phyloP scores from a whole-genome alignment of 2,888 invertebrate species.

The Ennomos quercinarius region DNA sequence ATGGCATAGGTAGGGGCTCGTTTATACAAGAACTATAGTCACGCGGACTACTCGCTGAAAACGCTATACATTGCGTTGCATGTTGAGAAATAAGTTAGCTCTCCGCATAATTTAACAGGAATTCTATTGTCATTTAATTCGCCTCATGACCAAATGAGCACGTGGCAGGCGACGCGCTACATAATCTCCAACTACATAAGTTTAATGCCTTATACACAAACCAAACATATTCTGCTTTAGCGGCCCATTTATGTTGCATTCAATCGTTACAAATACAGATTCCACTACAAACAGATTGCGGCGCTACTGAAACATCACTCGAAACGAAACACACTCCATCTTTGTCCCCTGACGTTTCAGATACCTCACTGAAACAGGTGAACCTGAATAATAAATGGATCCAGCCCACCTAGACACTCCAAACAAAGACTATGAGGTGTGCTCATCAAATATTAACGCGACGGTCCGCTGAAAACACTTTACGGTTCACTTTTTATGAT shows the following conservation, averaged over 20 bases:
- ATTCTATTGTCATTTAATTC: too few species aligned
- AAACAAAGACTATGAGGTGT: constrained; percentile 27
- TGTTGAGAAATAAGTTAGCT: too few species aligned
- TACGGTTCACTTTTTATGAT: constrained; percentile 15
- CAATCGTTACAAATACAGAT: constrained; percentile 3
- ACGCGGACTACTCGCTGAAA: too few species aligned
- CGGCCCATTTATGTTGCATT: not conserved
- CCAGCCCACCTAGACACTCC: constrained; percentile 31
- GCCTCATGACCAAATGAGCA: too few species aligned
- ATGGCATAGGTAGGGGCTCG: too few species aligned
- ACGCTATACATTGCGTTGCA: too few species aligned
- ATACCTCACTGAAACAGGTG: constrained; percentile 33
- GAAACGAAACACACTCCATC: constrained; percentile 33
- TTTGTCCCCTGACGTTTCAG: constrained; percentile 36
- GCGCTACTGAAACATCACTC: constrained; percentile 21
- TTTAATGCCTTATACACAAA: too few species aligned
- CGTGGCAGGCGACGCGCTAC: too few species aligned
- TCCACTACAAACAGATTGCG: constrained; percentile 1
- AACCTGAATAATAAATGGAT: constrained; percentile 41
- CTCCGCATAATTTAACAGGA: too few species aligned
- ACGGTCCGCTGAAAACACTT: constrained; percentile 19
- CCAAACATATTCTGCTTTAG: not conserved
- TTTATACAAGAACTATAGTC: too few species aligned
- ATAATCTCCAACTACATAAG: too few species aligned
- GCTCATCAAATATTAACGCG: constrained; percentile 21